Evolutionary conservation across 2,797 vertebrate genomes (phyloP).

Genomic region (Ceyx erithaca): DNA sequence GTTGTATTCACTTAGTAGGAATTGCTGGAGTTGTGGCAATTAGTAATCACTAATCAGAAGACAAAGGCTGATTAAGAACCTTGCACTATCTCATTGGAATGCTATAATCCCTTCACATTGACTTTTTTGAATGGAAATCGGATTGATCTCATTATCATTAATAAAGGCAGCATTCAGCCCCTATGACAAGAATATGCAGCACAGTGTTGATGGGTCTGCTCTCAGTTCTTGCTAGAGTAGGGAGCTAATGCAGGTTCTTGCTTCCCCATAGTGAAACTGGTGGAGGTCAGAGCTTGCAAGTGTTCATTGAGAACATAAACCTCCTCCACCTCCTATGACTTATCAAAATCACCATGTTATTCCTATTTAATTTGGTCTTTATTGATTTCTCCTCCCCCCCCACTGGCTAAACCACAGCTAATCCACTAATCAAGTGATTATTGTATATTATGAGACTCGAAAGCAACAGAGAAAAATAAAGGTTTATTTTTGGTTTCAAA

Average conservation of each 20-base stretch:
- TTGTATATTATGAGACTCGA: not conserved
- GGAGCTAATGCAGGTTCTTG: not conserved
- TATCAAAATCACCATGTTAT: not conserved
- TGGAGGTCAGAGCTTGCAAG: not conserved
- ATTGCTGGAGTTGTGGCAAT: not conserved
- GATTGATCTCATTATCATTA: constrained; percentile 19
- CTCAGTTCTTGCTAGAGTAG: not conserved
- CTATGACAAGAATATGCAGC: not conserved
- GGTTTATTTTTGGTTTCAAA: not conserved
- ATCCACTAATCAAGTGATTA: not conserved
- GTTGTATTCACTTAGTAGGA: not conserved
- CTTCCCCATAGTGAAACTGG: not conserved
- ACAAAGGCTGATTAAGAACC: not conserved
- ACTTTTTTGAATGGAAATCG: not conserved
- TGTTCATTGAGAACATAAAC: constrained; percentile 9
- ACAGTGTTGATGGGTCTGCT: not conserved
- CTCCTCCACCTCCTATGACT: not conserved
- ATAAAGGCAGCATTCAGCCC: not conserved
- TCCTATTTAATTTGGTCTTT: constrained; percentile 33
- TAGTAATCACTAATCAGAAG: not conserved
- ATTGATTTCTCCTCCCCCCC: not conserved
- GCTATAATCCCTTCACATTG: not conserved
- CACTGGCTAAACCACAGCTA: not conserved
- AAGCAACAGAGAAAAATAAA: not conserved
- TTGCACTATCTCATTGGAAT: not conserved